phyloP scores from a whole-genome alignment of 2,888 invertebrate genomes.

The Amiota communis region DNA sequence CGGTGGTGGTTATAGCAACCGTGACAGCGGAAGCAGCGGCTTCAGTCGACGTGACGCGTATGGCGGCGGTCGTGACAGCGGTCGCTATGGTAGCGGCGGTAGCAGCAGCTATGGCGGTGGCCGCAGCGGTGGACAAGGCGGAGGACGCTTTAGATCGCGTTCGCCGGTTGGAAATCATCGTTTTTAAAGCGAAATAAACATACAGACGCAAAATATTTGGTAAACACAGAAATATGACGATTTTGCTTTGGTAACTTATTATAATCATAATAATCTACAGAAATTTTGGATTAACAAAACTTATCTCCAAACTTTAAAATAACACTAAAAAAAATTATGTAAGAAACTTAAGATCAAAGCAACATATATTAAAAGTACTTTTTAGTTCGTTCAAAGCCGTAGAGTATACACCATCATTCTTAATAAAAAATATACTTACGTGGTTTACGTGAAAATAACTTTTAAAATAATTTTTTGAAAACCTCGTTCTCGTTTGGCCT shows the following conservation, averaged over 20 bases:
- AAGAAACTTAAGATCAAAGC: slow-evolving; percentile 19
- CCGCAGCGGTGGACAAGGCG: slow-evolving; percentile 72
- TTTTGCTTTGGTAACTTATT: background rate
- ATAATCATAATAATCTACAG: background rate
- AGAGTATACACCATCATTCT: slow-evolving; percentile 16
- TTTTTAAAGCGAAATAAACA: slow-evolving; percentile 47
- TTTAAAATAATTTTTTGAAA: slow-evolving; percentile 11
- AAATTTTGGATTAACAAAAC: background rate
- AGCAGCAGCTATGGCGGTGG: slow-evolving; percentile 74
- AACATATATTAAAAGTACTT: slow-evolving; percentile 10
- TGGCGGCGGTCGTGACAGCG: slow-evolving; percentile 60
- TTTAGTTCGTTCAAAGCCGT: slow-evolving; percentile 21
- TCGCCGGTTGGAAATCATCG: slow-evolving; percentile 69
- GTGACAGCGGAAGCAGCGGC: slow-evolving; percentile 69
- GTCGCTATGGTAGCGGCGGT: slow-evolving; percentile 69
- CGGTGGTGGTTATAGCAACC: slow-evolving; percentile 49
- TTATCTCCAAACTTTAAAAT: slow-evolving; percentile 10
- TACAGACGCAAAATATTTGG: background rate
- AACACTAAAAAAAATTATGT: slow-evolving; percentile 14
- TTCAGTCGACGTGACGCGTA: slow-evolving; percentile 66
- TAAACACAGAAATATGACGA: background rate
- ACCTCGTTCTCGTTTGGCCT: background rate
- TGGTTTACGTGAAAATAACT: slow-evolving; percentile 15
- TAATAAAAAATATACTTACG: slow-evolving; percentile 17
- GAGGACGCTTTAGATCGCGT: slow-evolving; percentile 71